These are phyloP conservation scores for Achatina immaculata DNA, from an alignment of 1,140 invertebrate species.

Conservation along the genomic window DNA sequence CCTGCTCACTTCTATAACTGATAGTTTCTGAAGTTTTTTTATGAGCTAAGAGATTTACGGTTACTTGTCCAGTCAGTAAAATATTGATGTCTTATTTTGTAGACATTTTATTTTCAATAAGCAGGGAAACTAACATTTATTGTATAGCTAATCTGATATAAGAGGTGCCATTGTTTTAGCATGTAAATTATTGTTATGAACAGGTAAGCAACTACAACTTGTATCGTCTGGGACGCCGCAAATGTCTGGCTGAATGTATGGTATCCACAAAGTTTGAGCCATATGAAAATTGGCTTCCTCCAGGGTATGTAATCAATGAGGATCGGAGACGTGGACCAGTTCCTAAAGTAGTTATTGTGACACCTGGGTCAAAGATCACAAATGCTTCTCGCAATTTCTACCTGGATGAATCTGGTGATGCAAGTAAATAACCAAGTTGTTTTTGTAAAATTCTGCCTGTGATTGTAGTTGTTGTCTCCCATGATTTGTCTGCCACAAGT, in stretches of 20 bases:
- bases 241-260: constrained; percentile 93
- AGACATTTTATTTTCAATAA: no score
- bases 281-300: constrained; percentile 98
- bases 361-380: constrained; percentile 7
- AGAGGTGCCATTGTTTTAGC: no score
- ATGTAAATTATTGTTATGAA: constrained; percentile 40
- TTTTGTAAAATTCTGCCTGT: no score
- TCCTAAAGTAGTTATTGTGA: constrained; percentile 57
- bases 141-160: no score
- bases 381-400: constrained; percentile 4
- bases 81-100: no score
- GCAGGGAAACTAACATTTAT: no score
- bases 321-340: constrained; percentile 63
- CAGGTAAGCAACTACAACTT: constrained; percentile 89
- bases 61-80: no score
- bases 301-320: constrained; percentile 76
- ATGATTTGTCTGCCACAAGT: no score
- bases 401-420: constrained; percentile 12
- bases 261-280: constrained; percentile 99
- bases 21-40: no score
- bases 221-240: constrained; percentile 91
- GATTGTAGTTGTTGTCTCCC: no score
- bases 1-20: no score
- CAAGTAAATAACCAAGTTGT: not conserved
- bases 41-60: no score